These are phyloP conservation scores for Tortricodes alternella DNA, from an alignment of 2,888 invertebrate genomes.

Conservation along the genomic window DNA sequence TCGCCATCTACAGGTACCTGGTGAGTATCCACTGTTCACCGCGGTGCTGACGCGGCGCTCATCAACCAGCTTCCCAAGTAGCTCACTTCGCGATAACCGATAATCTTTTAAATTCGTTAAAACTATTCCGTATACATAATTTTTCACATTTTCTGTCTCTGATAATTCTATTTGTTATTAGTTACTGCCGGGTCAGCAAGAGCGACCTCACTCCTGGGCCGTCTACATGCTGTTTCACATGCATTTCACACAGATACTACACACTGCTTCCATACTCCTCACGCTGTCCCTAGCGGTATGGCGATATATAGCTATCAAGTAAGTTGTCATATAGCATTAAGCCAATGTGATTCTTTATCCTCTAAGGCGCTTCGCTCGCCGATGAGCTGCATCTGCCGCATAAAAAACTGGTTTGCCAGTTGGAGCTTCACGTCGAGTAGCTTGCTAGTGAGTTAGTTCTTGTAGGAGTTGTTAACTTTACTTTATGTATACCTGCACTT, in stretches of 20 bases:
- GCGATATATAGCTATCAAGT: conserved; percentile 93
- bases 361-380: too few relatives aligned
- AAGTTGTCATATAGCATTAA: conserved; percentile 55
- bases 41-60: conserved; percentile 90
- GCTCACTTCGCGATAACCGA: conserved; percentile 24
- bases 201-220: conserved; percentile 87
- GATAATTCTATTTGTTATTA: conserved; percentile 37
- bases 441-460: too few relatives aligned
- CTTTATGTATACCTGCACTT: too few relatives aligned
- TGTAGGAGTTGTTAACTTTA: too few relatives aligned
- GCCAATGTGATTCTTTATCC: too few relatives aligned
- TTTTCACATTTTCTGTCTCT: not conserved
- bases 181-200: conserved; percentile 83
- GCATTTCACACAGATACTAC: conserved; percentile 90
- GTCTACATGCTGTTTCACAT: conserved; percentile 90
- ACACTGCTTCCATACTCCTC: conserved; percentile 92
- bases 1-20: conserved; percentile 73
- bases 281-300: conserved; percentile 92
- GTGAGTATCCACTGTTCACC: conserved; percentile 61
- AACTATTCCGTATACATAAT: too few relatives aligned
- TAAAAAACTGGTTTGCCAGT: too few relatives aligned
- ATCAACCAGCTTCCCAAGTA: conserved; percentile 93
- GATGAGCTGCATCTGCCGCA: too few relatives aligned
- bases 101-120: too few relatives aligned
- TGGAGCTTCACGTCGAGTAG: too few relatives aligned